Percentiles rank a stretch among this genome's conserved stretches.
Evolutionary conservation across 2,113 vertebrate genomes (phyloP).

Genomic region (Isichthys henryi): DNA sequence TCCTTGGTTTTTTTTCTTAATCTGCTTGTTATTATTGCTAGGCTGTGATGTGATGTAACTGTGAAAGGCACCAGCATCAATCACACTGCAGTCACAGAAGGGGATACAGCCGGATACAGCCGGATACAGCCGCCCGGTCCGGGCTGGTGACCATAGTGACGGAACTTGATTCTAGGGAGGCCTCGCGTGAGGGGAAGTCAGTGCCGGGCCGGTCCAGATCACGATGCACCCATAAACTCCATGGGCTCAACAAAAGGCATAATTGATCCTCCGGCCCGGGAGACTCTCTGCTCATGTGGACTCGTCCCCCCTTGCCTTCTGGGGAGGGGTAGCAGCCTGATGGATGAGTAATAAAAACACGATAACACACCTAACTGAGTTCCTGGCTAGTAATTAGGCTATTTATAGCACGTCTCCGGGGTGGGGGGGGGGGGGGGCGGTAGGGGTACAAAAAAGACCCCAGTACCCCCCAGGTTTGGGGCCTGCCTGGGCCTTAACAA

Average conservation of each 20-base stretch:
- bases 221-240: slow-evolving; percentile 16
- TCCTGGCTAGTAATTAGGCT: not conserved
- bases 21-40: not conserved
- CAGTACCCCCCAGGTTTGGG: not conserved
- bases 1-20: not conserved
- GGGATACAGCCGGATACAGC: not conserved
- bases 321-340: not conserved
- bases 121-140: not conserved
- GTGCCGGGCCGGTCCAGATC: slow-evolving; percentile 6
- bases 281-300: not conserved
- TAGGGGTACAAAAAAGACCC: not conserved
- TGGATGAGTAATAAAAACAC: not conserved
- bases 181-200: not conserved
- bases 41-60: not conserved
- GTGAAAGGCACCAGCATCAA: not conserved
- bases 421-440: not conserved
- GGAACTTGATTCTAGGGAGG: not conserved
- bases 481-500: not conserved
- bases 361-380: not conserved
- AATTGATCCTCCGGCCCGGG: not conserved
- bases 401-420: not conserved
- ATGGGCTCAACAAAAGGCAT: slow-evolving; percentile 28
- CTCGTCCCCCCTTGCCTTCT: not conserved
- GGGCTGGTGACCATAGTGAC: not conserved
- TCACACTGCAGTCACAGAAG: not conserved